Conservation (phyloP, 2,888 invertebrate species). For the Xanthia icteritia region DNA sequence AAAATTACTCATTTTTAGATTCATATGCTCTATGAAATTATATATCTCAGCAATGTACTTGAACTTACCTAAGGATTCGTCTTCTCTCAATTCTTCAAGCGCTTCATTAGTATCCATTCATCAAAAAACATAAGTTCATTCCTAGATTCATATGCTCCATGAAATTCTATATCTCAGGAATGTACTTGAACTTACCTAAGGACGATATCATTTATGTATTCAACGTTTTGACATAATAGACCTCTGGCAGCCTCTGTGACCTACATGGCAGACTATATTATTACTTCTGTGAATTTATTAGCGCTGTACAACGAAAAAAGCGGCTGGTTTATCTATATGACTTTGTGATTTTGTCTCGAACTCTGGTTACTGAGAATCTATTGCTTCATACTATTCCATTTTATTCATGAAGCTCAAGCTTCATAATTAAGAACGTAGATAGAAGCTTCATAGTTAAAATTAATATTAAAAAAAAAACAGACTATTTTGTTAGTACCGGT, state of each 20-base stretch:
- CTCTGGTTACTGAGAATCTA: neutral
- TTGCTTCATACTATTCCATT: neutral
- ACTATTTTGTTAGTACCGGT: no score
- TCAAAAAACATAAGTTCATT: neutral
- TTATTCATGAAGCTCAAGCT: neutral
- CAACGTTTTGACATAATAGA: constrained; percentile 37
- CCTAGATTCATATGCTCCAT: neutral
- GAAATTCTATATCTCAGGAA: no score
- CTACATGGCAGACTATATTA: constrained; percentile 37
- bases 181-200: constrained; percentile 47
- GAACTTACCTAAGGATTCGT: neutral
- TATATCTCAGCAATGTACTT: neutral
- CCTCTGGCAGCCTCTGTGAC: constrained; percentile 27
- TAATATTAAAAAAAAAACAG: neutral
- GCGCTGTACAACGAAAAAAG: neutral
- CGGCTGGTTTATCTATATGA: constrained; percentile 19
- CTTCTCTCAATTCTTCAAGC: neutral
- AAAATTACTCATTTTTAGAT: neutral
- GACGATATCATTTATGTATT: constrained; percentile 53
- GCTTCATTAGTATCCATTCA: neutral
- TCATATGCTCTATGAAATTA: neutral
- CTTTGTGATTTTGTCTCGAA: constrained; percentile 24
- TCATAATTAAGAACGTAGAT: neutral
- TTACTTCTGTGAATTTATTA: constrained; percentile 43
- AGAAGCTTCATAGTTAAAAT: neutral